These are phyloP conservation scores for Hydraecia micacea DNA, from an alignment of 2,888 invertebrate genomes.

Conservation along the genomic window DNA sequence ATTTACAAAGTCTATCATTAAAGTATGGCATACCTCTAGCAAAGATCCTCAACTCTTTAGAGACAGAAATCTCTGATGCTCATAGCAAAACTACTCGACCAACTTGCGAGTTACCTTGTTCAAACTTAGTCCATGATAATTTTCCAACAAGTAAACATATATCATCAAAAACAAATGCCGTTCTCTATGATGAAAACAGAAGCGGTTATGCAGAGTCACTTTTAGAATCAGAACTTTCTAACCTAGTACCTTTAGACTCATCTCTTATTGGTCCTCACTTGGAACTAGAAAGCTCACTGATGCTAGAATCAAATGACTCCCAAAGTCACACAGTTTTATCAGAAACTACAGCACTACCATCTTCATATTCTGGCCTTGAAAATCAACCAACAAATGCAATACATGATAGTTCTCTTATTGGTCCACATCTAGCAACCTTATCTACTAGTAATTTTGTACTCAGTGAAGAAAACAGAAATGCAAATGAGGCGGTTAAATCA, in stretches of 20 bases:
- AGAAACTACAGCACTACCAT: neutral
- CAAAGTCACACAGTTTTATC: neutral
- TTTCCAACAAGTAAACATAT: neutral
- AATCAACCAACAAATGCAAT: neutral
- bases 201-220: neutral
- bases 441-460: neutral
- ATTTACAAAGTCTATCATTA: neutral
- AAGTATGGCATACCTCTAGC: conserved; percentile 24
- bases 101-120: neutral
- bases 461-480: neutral
- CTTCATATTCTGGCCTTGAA: neutral
- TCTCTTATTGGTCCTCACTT: conserved; percentile 15
- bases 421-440: conserved; percentile 6
- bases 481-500: neutral
- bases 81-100: neutral
- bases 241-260: conserved; percentile 8
- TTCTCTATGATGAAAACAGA: neutral
- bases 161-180: neutral
- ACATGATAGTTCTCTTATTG: conserved; percentile 9
- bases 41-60: conserved; percentile 4
- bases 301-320: neutral
- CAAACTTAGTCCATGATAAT: neutral
- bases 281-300: neutral
- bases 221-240: neutral
- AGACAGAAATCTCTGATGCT: neutral